These are phyloP conservation scores for Tyrannus savana DNA, from an alignment of 2,113 vertebrate species.

Conservation along the genomic window DNA sequence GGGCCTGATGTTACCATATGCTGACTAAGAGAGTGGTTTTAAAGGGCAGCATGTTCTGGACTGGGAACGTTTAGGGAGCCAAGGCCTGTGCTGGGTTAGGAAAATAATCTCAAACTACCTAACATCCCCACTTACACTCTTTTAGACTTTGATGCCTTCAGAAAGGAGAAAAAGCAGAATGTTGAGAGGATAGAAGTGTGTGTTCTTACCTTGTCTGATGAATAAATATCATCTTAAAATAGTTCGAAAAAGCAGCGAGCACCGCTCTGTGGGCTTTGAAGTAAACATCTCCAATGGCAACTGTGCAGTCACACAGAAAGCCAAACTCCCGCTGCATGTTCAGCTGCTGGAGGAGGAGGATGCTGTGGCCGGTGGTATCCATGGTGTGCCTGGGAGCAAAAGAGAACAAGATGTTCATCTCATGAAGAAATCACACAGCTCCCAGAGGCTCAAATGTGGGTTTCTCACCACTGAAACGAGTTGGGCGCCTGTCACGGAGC, in stretches of 20 bases:
- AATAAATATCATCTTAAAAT: conserved; percentile 99
- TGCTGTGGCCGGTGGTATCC: conserved; percentile 89
- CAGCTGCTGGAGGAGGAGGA: conserved; percentile 95
- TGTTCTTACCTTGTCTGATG: conserved; percentile 91
- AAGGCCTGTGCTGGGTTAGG: not conserved
- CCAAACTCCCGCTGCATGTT: conserved; percentile 97
- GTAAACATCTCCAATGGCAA: conserved; percentile 97
- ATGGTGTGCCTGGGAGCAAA: conserved; percentile 73
- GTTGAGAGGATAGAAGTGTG: not conserved
- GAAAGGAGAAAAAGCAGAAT: not conserved
- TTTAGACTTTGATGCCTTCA: not conserved
- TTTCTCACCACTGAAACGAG: not conserved
- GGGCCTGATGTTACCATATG: not conserved
- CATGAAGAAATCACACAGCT: not conserved
- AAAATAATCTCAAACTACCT: not conserved
- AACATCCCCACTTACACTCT: not conserved
- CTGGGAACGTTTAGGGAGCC: not conserved
- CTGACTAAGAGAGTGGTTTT: not conserved
- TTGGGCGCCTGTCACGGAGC: not conserved
- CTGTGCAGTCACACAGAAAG: conserved; percentile 97
- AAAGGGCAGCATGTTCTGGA: not conserved
- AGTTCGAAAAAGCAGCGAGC: conserved; percentile 96
- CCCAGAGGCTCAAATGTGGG: not conserved
- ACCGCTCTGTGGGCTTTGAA: conserved; percentile 98
- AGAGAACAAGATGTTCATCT: not conserved